Conservation (phyloP, 2,113 vertebrate species). For the Okapia johnstoni region DNA sequence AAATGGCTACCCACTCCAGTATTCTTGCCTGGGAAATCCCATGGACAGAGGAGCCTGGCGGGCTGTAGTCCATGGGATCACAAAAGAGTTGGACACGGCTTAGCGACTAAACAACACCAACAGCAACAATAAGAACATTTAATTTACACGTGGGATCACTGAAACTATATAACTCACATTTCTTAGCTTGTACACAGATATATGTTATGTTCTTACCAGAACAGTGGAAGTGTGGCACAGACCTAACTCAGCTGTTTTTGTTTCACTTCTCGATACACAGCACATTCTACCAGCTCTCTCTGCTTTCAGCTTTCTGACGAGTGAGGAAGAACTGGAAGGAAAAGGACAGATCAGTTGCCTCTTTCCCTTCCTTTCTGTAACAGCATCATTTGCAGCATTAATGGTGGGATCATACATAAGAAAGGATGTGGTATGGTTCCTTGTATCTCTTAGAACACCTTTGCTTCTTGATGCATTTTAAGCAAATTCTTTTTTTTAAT, state of each 20-base stretch:
- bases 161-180: neutral
- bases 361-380: neutral
- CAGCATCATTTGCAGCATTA: neutral
- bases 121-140: neutral
- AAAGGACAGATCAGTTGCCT: rapidly evolving
- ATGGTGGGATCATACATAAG: neutral
- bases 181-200: neutral
- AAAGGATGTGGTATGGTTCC: neutral
- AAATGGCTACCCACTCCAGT: neutral
- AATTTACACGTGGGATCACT: neutral
- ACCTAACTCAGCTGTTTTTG: neutral
- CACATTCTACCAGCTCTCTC: neutral
- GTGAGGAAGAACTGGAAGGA: neutral
- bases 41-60: neutral
- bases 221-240: neutral
- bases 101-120: neutral
- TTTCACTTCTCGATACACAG: neutral
- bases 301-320: neutral
- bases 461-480: neutral
- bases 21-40: neutral
- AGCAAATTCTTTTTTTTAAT: neutral
- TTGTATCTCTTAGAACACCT: neutral
- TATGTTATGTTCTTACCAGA: neutral
- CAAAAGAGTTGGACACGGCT: neutral
- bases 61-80: neutral